Base-by-base conservation (phyloP, 2,888 invertebrate genomes). In the Amiota minor region DNA sequence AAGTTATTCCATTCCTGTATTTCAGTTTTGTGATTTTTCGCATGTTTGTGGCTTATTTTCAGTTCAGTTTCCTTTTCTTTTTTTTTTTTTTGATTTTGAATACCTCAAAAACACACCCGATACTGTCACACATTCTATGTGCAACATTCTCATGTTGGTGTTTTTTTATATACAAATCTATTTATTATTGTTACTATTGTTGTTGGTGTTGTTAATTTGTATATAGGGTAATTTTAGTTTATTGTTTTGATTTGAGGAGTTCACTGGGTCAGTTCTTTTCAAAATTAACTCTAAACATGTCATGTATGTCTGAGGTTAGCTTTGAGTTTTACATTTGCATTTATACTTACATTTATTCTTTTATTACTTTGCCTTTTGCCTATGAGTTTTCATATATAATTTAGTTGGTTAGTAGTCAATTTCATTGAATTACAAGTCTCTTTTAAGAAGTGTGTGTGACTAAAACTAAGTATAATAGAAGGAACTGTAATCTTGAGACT, bases 21-120 rank as follows among this genome's bases (percentile, higher is more conserved):
- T 49, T 67, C 74, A 78, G 68, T 70, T 16, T 73, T 65, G 74
- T 74, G 71, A 50, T 45, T 70, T 59, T 73, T 74, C 68, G 72
- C 76, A 79, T 80, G 67, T 68, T 68, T 68, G 67, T 68, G 67
- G 67, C 67, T 53, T 68, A 68, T 68, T 68, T 68, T 68, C 67
- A 23, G 35, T 68, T 68, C 50, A 12, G 18, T 53, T 68, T 46
- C 14, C 9, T 46, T 53, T 23, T 53, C n/a, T 68, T 67, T 67
- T 46, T 45, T 11, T 16, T 50, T 35, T 11, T 14, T n/a, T n/a
- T n/a, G n/a, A 62, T 35, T 68, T 20, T 47, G 49, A 46, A 49
- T 9, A 18, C 14, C 65, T 20, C n/a, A 68, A 68, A 68, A 23
- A 35, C 35, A 35, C 35, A 35, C 35, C 67, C 67, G 50, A n/a